Conservation (phyloP, 2,113 vertebrate genomes). For the Charadrius vociferus region DNA sequence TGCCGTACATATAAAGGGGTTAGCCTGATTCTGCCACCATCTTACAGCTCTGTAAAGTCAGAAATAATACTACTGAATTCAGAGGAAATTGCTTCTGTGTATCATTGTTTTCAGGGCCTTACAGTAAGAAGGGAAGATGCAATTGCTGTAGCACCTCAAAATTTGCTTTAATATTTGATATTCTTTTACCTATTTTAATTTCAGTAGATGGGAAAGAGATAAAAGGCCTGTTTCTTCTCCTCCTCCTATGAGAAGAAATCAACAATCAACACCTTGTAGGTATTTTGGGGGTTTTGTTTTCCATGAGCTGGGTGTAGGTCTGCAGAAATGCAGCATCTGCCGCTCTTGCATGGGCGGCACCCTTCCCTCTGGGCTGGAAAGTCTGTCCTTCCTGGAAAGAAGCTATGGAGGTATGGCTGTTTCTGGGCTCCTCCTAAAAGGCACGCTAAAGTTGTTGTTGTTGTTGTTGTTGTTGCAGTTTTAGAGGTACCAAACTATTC, state of each 20-base stretch:
- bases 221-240: neutral
- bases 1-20: accelerated
- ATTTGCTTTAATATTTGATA: neutral
- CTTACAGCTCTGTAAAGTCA: neutral
- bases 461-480: neutral
- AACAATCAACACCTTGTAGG: neutral
- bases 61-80: neutral
- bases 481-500: neutral
- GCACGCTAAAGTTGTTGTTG: neutral
- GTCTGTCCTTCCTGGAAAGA: neutral
- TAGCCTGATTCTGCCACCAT: neutral
- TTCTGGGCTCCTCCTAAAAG: neutral
- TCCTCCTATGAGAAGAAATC: neutral
- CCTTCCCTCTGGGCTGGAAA: slow-evolving; percentile 2
- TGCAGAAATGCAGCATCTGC: slow-evolving; percentile 40
- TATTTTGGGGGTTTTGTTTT: neutral
- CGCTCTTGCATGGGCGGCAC: neutral
- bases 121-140: neutral
- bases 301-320: neutral
- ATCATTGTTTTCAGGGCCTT: neutral
- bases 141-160: neutral
- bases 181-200: neutral
- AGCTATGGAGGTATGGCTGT: neutral
- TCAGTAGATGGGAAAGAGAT: neutral
- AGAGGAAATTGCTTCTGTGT: neutral